phyloP scores from a whole-genome alignment of 1,140 invertebrate species.

The Adelges cooleyi region DNA sequence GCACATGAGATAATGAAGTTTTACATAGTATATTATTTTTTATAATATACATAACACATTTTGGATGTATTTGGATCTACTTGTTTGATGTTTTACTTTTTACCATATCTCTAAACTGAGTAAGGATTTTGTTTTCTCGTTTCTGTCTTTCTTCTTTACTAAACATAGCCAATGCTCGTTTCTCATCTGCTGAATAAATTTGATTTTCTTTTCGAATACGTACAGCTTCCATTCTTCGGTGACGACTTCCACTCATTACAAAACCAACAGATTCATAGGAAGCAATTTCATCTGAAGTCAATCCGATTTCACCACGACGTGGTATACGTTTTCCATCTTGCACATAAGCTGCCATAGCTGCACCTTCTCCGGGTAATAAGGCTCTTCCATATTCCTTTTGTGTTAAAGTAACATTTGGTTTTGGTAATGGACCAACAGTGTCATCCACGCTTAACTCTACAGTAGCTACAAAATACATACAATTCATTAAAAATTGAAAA shows the following conservation, averaged over 20 bases:
- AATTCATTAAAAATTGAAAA: slow-evolving; percentile 26
- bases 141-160: slow-evolving; percentile 95
- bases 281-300: slow-evolving; percentile 91
- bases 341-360: slow-evolving; percentile 96
- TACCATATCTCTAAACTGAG: slow-evolving; percentile 89
- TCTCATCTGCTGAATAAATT: slow-evolving; percentile 99
- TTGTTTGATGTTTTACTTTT: slow-evolving; percentile 50
- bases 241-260: slow-evolving; percentile 97
- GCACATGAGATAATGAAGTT: too few species aligned
- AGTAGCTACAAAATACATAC: slow-evolving; percentile 33
- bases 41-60: background rate
- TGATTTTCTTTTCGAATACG: slow-evolving; percentile 99
- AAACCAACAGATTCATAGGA: slow-evolving; percentile 88
- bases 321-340: slow-evolving; percentile 98
- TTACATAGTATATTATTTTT: too few species aligned
- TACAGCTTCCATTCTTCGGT: slow-evolving; percentile 98
- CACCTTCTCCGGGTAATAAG: slow-evolving; percentile 86
- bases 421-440: slow-evolving; percentile 55
- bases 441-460: slow-evolving; percentile 48
- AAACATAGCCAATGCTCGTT: slow-evolving; percentile 92
- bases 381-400: slow-evolving; percentile 79
- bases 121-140: slow-evolving; percentile 87
- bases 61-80: too few species aligned
- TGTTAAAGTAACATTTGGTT: slow-evolving; percentile 56
- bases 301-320: slow-evolving; percentile 93